Conservation (phyloP, 2,113 vertebrate genomes). For the Sprattus sprattus region DNA sequence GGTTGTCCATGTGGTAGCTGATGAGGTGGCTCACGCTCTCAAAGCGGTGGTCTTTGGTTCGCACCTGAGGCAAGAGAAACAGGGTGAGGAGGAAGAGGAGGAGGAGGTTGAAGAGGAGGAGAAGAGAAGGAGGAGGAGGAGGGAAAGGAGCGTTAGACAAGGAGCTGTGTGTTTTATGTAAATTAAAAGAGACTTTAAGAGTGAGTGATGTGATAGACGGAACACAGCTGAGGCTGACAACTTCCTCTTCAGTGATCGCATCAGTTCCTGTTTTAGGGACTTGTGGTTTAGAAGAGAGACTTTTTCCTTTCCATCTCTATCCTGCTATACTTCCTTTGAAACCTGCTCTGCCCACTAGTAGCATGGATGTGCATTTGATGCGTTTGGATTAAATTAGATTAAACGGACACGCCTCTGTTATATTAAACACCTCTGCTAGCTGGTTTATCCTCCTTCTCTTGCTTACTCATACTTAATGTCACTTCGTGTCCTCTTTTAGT, state of each 20-base stretch:
- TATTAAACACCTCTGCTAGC: neutral
- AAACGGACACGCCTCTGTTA: neutral
- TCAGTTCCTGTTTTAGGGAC: neutral
- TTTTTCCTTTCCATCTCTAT: neutral
- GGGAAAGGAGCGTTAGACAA: neutral
- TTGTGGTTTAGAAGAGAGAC: neutral
- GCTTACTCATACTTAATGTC: neutral
- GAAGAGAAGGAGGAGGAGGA: neutral
- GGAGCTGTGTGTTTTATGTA: neutral
- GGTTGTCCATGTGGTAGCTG: constrained; percentile 99
- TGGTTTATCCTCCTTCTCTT: neutral
- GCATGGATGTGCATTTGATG: neutral
- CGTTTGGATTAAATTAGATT: neutral
- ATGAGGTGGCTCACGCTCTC: constrained; percentile 97
- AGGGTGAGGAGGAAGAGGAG: too few relatives aligned
- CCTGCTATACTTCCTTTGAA: neutral
- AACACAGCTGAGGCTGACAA: neutral
- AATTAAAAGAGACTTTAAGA: neutral
- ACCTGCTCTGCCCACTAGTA: neutral
- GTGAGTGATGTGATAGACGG: neutral
- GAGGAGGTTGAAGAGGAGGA: neutral
- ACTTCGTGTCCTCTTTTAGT: neutral
- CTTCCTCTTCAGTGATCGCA: neutral
- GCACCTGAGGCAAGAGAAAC: constrained; percentile 72
- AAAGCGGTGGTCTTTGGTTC: constrained; percentile 96